These are phyloP conservation scores for Dryadula phaetusa DNA, from an alignment of 2,888 invertebrate species.

Conservation along the genomic window DNA sequence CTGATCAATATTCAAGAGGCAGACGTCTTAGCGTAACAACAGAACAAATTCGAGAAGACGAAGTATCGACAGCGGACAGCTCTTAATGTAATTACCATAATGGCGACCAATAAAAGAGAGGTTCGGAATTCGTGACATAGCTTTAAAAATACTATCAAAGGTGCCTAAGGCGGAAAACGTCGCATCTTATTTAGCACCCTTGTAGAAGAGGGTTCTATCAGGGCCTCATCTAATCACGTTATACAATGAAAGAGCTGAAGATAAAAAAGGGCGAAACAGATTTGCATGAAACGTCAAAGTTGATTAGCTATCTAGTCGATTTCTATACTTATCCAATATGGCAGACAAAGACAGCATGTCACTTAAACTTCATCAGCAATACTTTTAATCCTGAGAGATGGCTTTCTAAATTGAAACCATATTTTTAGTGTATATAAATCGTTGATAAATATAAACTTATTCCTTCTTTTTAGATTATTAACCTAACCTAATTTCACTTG, in stretches of 20 bases:
- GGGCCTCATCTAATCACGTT: conserved; percentile 79
- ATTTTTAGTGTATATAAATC: background rate
- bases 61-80: conserved; percentile 77
- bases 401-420: background rate
- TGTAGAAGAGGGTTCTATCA: conserved; percentile 66
- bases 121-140: conserved; percentile 80
- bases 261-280: conserved; percentile 78
- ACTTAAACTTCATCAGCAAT: background rate
- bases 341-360: background rate
- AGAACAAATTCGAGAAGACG: conserved; percentile 81
- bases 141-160: conserved; percentile 82
- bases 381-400: background rate
- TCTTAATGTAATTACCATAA: conserved; percentile 83
- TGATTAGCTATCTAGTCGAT: conserved; percentile 58
- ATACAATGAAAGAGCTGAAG: conserved; percentile 73
- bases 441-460: background rate
- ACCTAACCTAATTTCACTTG: no score
- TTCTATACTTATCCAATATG: conserved; percentile 9
- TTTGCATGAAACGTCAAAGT: conserved; percentile 80
- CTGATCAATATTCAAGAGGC: conserved; percentile 80
- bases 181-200: conserved; percentile 82
- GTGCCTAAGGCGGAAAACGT: conserved; percentile 81
- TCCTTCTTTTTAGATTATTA: background rate
- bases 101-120: conserved; percentile 82
- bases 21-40: conserved; percentile 77